Evolutionary conservation across 2,797 vertebrate genomes (phyloP).

Genomic region (Enteromius afrohamiltoni): DNA sequence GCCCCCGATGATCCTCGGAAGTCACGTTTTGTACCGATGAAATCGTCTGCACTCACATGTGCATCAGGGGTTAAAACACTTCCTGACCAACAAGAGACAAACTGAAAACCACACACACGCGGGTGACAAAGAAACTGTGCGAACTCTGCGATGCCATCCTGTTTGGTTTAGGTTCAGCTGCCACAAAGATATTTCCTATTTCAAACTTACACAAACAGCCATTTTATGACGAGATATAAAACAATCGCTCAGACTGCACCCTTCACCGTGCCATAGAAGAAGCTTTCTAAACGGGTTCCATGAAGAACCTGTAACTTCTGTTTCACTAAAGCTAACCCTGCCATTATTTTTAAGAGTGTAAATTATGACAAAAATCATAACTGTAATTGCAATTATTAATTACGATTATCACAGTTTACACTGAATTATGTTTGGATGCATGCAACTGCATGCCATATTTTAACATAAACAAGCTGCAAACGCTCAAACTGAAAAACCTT

Average conservation of each 20-base stretch:
- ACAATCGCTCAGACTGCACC: neutral
- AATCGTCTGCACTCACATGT: neutral
- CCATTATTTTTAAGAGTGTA: no score
- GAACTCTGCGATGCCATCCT: constrained; percentile 62
- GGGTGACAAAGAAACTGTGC: constrained; percentile 76
- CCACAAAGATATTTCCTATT: constrained; percentile 62
- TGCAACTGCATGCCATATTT: no score
- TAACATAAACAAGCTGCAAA: no score
- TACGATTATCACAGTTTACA: no score
- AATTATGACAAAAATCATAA: no score
- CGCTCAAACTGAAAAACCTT: no score
- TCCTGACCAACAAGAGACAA: constrained; percentile 70
- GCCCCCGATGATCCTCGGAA: neutral
- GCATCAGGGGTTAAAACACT: constrained; percentile 65
- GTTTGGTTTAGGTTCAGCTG: constrained; percentile 61
- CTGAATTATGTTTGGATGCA: no score
- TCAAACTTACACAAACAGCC: constrained; percentile 56
- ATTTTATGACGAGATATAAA: constrained; percentile 40
- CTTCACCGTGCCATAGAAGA: no score
- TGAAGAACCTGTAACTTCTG: no score
- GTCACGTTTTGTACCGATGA: neutral
- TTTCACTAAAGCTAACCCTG: no score
- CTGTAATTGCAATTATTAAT: no score
- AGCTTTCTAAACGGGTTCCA: no score
- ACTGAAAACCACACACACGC: constrained; percentile 73